A percentile compares a stretch with the other conserved stretches of the same genome.
These are phyloP conservation scores for Danio kyathit DNA, from an alignment of 2,797 vertebrate genomes.

Conservation along the genomic window DNA sequence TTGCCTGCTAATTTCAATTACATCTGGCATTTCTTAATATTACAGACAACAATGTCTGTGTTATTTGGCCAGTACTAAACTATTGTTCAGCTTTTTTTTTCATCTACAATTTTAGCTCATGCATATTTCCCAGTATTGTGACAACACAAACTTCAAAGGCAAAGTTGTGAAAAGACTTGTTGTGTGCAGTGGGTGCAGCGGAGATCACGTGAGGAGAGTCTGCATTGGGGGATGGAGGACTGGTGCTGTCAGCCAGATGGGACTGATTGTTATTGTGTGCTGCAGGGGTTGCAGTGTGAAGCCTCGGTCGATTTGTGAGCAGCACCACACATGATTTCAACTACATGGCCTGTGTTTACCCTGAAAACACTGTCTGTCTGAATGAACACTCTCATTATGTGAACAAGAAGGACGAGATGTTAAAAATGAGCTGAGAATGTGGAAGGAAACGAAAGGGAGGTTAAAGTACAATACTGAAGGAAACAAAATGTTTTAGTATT, in stretches of 20 bases:
- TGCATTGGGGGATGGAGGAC: slow-evolving; percentile 41
- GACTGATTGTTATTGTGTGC: slow-evolving; percentile 58
- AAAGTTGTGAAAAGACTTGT: slow-evolving; percentile 23
- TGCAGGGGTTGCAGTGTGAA: slow-evolving; percentile 48
- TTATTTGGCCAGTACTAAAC: background rate
- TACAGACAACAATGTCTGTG: background rate
- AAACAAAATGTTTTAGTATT: background rate
- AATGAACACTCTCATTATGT: slow-evolving; percentile 32
- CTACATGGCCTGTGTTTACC: slow-evolving; percentile 26
- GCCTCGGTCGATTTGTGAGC: slow-evolving; percentile 49
- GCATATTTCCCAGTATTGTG: background rate
- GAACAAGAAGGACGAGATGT: slow-evolving; percentile 18
- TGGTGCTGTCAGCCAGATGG: slow-evolving; percentile 65
- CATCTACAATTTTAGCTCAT: background rate
- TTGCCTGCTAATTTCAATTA: background rate
- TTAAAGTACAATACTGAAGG: background rate
- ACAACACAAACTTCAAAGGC: background rate
- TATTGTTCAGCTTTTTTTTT: background rate
- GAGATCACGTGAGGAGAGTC: slow-evolving; percentile 36
- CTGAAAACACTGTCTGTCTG: slow-evolving; percentile 36
- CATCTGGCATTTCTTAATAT: background rate
- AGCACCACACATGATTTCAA: slow-evolving; percentile 46
- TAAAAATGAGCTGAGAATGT: background rate
- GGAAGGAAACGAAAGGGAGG: background rate
- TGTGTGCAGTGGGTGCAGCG: slow-evolving; percentile 20